Evolutionary conservation across 2,888 invertebrate species (phyloP).

Genomic region (Xylocampa areola): DNA sequence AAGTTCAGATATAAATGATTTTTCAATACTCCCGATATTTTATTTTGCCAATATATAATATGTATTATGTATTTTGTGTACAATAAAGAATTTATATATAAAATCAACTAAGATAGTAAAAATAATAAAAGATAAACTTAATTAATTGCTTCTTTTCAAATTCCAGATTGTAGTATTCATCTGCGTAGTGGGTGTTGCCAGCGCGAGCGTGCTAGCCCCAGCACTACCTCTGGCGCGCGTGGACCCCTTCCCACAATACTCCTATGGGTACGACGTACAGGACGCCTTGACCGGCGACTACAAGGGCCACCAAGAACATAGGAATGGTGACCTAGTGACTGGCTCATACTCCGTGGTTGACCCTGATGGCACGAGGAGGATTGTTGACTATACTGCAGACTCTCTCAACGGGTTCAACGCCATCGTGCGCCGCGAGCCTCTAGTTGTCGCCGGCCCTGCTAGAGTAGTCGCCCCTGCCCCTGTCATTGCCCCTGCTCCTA

Average conservation of each 20-base stretch:
- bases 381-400: slow-evolving; percentile 89
- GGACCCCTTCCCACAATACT: slow-evolving; percentile 88
- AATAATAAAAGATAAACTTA: background rate
- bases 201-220: slow-evolving; percentile 79
- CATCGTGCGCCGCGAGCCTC: slow-evolving; percentile 88
- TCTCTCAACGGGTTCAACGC: slow-evolving; percentile 90
- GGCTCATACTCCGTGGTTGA: slow-evolving; percentile 89
- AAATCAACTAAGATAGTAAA: too few relatives aligned
- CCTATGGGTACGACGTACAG: slow-evolving; percentile 90
- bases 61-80: too few relatives aligned
- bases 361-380: slow-evolving; percentile 89
- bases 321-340: slow-evolving; percentile 89
- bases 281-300: slow-evolving; percentile 90
- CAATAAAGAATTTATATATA: too few relatives aligned
- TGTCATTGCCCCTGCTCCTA: slow-evolving; percentile 67
- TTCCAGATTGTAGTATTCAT: slow-evolving; percentile 87
- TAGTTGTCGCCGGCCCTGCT: slow-evolving; percentile 71
- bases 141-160: slow-evolving; percentile 13
- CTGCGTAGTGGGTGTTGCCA: slow-evolving; percentile 77
- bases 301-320: slow-evolving; percentile 89
- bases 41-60: too few relatives aligned
- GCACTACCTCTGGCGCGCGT: slow-evolving; percentile 73
- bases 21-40: too few relatives aligned
- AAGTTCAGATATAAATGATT: too few relatives aligned
- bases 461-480: slow-evolving; percentile 71